These are phyloP conservation scores for Pangasius djambal DNA, from an alignment of 2,797 vertebrate species.

Conservation along the genomic window DNA sequence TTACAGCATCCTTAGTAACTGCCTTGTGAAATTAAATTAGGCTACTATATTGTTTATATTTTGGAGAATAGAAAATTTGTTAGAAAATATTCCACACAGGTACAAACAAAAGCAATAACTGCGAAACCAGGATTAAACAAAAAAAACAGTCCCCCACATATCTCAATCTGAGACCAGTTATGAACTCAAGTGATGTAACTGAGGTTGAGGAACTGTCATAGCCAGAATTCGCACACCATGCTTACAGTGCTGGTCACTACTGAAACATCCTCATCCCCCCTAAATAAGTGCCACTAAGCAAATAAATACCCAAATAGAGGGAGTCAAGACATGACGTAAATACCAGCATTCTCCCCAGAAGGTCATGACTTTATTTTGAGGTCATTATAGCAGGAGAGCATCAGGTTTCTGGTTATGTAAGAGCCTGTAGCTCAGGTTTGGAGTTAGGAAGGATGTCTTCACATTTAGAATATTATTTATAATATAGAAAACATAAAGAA, in stretches of 20 bases:
- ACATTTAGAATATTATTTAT: not conserved
- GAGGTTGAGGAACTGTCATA: not conserved
- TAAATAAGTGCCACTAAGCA: not conserved
- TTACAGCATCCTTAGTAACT: not conserved
- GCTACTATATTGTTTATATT: not conserved
- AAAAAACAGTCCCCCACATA: not conserved
- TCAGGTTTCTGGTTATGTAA: slow-evolving; percentile 21
- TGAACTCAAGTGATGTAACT: not conserved
- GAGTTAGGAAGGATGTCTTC: not conserved
- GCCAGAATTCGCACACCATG: not conserved
- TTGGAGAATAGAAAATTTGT: not conserved
- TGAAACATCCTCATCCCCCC: not conserved
- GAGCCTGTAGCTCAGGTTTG: not conserved
- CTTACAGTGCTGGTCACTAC: not conserved
- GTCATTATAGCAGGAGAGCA: not conserved
- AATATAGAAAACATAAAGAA: not conserved
- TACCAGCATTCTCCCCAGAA: not conserved
- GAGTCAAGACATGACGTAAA: not conserved
- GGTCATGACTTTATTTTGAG: not conserved
- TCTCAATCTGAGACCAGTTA: not conserved
- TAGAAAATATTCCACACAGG: not conserved
- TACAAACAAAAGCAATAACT: not conserved
- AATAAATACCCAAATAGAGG: not conserved
- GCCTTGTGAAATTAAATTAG: not conserved
- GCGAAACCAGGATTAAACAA: not conserved